Conservation (phyloP, 1,140 invertebrate species). For the Eueides isabella region DNA sequence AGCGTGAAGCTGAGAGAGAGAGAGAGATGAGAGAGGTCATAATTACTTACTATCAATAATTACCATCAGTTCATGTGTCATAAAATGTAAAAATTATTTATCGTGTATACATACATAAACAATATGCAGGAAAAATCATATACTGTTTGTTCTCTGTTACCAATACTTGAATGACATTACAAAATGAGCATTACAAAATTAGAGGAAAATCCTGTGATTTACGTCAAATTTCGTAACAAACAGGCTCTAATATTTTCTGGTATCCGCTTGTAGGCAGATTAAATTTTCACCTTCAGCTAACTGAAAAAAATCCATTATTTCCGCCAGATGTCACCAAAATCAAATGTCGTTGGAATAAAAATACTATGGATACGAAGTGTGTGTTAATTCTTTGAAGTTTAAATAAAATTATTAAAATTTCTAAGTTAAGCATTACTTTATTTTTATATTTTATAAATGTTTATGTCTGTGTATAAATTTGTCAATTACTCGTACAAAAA, state of each 20-base stretch:
- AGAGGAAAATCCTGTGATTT: background rate
- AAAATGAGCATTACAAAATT: background rate
- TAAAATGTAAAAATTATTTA: too few species aligned
- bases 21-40: too few species aligned
- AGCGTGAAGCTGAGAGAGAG: too few species aligned
- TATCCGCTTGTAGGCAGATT: constrained; percentile 72
- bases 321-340: constrained; percentile 81
- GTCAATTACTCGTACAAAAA: too few species aligned
- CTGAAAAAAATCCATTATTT: constrained; percentile 81
- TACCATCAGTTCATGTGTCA: too few species aligned
- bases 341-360: constrained; percentile 70
- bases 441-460: too few species aligned
- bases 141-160: background rate
- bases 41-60: too few species aligned
- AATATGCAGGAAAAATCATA: too few species aligned
- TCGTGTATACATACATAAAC: too few species aligned
- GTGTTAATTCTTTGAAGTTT: background rate
- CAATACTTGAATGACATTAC: background rate
- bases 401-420: background rate
- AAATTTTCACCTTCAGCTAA: constrained; percentile 82
- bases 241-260: constrained; percentile 55
- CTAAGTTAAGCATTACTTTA: too few species aligned
- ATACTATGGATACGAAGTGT: constrained; percentile 41
- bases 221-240: constrained; percentile 27
- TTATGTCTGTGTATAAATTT: too few species aligned